Base-by-base conservation (phyloP, 2,113 vertebrate genomes). In the Taxidea taxus region DNA sequence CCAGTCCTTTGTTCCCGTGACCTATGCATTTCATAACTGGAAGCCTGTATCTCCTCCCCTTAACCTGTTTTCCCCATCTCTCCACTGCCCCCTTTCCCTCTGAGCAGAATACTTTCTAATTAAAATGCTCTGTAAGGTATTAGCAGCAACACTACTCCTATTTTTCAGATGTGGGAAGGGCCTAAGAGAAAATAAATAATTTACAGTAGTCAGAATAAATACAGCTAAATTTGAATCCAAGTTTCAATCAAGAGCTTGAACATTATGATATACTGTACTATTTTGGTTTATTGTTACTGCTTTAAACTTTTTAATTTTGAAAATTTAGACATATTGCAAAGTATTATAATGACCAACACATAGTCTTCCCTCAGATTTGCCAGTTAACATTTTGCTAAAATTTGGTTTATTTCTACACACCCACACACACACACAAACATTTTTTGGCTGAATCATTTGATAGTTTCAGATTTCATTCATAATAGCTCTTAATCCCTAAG, bases 221-320 rank as follows among this genome's bases (percentile, higher is more conserved):
- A 56, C 13, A 94, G 47, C 21, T 95, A 87, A 83, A 51, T 56
- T 95, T 81, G 27, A 84, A 68, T 66, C 10, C 12, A 89, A 4
- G 16, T 62, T 84, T 93, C 9, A 49, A 0, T 87, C 20, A 47
- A n/a, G 84, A 94, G 3, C 84, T 34, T 27, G 54, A 83, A 25
- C 31, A 70, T 93, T 31, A 54, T 49, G 25, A 60, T 86, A 42
- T 34, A 83, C 10, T 90, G 3, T 82, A 70, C 10, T 86, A 5
- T 37, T 93, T 97, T 96, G 83, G 42, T 56, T 64, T 87, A 81
- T 42, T 95, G 39, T 68, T 96, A 44, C 37, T 23, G 6, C 78
- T 81, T 80, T 37, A 23, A 47, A 66, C 44, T 25, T 86, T 90
- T 87, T 54, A 83, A 80, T 87, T 93, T 95, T 84, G 47, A 39